Evolutionary conservation across 92 coral and sea anemone species (phyloP), one percentile per base, ranked within the genome.

Genomic region (Isaurus tuberculatus): DNA sequence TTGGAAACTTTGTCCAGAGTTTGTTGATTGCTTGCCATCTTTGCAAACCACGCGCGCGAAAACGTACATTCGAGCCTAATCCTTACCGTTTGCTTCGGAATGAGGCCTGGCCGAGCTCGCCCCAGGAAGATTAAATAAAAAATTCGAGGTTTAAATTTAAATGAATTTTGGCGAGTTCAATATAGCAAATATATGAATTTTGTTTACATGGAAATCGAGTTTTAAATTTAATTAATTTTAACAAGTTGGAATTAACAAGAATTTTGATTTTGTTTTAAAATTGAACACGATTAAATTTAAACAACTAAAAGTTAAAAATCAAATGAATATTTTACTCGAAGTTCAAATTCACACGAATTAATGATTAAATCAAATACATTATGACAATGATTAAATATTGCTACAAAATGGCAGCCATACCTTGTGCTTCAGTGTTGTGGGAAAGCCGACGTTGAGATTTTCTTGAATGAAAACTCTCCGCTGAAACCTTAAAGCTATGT

Each of bases 41-140:
- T 40, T 40, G 46, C 46, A 40, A 40, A 40, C 46, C 46, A 40
- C 46, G 10, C 46, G 46, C 60, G 7, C 15, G 22, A 5, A 49
- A 19, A 14, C 22, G 63, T 19, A 55, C 63, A 20, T 55, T 55
- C 0, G 63, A 4, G 23, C 63, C 63, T n/a, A 55, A 26, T 55
- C 63, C 23, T 55, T 22, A 19, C 63, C 25, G 63, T 19, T 55
- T 22, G 63, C 63, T 51, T 51, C 58, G 22, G 25, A 51, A 51
- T 19, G 58, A 49, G 58, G 58, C 58, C 23, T 53, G 61, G 61
- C 61, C 61, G 61, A 40, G 40, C 64, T 57, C 17, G 65, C 65
- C 65, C 65, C 65, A 57, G 65, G 65, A 57, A 57, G 65, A 57
- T 57, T 57, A 57, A 57, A 57, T 57, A 57, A 57, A 57, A 57